phyloP scores from a whole-genome alignment of 2,797 vertebrate species.

The Enteromius anoplus region DNA sequence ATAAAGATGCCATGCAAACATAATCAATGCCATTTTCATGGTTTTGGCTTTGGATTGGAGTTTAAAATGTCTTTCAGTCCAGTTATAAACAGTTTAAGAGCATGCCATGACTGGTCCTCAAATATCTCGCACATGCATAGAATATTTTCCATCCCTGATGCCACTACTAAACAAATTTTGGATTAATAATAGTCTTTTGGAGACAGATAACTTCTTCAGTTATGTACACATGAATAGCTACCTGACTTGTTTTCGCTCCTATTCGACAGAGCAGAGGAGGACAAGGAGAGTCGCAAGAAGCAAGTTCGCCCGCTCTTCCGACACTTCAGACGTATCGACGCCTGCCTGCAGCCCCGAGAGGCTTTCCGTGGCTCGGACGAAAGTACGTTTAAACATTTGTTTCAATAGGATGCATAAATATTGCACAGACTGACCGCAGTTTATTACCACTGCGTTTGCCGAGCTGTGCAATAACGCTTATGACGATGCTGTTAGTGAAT shows the following conservation, averaged over 20 bases:
- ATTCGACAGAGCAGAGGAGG: constrained; percentile 81
- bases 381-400: constrained; percentile 76
- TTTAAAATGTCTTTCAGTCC: neutral
- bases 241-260: constrained; percentile 10
- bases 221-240: constrained; percentile 15
- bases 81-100: constrained; percentile 37
- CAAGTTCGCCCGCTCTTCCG: constrained; percentile 94
- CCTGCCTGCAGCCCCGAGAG: constrained; percentile 93
- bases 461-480: constrained; percentile 19
- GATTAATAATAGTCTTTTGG: neutral
- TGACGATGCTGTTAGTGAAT: constrained; percentile 31
- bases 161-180: neutral
- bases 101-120: neutral
- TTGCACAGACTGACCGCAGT: neutral
- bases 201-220: constrained; percentile 14
- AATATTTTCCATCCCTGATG: constrained; percentile 24
- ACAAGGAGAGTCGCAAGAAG: constrained; percentile 87
- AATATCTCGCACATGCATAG: constrained; percentile 20
- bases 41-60: constrained; percentile 7
- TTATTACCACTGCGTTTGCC: constrained; percentile 5
- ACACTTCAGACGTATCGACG: constrained; percentile 94
- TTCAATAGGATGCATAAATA: constrained; percentile 24
- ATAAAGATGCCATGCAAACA: neutral
- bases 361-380: constrained; percentile 95
- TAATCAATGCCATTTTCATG: neutral